These are phyloP conservation scores for Tachyglossus aculeatus DNA, from an alignment of 2,797 vertebrate genomes.

Conservation along the genomic window DNA sequence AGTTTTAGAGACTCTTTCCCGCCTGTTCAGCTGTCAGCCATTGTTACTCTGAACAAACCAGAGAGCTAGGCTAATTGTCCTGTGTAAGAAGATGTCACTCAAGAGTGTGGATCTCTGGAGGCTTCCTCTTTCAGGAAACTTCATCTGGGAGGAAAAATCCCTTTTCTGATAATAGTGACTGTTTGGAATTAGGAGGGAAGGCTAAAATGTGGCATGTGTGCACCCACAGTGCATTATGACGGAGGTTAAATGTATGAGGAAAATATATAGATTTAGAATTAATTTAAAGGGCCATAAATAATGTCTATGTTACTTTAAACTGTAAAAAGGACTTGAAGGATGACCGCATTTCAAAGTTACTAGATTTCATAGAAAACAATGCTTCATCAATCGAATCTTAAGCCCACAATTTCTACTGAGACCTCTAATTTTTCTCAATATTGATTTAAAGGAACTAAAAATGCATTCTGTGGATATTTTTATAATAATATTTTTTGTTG, in stretches of 20 bases:
- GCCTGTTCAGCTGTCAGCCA: constrained; percentile 65
- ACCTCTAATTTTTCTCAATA: constrained; percentile 70
- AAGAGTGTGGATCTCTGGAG: constrained; percentile 66
- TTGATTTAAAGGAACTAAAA: constrained; percentile 78
- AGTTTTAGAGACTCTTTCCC: constrained; percentile 66
- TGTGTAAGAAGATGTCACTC: constrained; percentile 74
- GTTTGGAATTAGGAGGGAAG: constrained; percentile 56
- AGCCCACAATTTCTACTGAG: constrained; percentile 61
- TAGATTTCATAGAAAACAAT: constrained; percentile 59
- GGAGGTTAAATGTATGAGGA: constrained; percentile 60
- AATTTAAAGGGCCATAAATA: constrained; percentile 62
- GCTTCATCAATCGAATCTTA: constrained; percentile 36
- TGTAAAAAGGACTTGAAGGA: constrained; percentile 33
- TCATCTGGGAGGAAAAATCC: constrained; percentile 64
- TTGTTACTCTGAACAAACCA: constrained; percentile 65
- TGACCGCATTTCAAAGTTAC: constrained; percentile 48
- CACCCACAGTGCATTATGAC: constrained; percentile 43
- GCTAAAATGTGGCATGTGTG: constrained; percentile 53
- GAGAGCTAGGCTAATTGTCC: constrained; percentile 75
- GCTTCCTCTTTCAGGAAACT: constrained; percentile 71
- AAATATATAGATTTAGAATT: constrained; percentile 51
- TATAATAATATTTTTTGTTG: constrained; percentile 79
- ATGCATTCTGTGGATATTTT: constrained; percentile 78
- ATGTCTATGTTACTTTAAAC: constrained; percentile 14
- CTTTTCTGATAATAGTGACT: constrained; percentile 68